A percentile compares a stretch with the other conserved stretches of the same genome.
Conservation (phyloP, 2,797 vertebrate species). For the Argentina silus region DNA sequence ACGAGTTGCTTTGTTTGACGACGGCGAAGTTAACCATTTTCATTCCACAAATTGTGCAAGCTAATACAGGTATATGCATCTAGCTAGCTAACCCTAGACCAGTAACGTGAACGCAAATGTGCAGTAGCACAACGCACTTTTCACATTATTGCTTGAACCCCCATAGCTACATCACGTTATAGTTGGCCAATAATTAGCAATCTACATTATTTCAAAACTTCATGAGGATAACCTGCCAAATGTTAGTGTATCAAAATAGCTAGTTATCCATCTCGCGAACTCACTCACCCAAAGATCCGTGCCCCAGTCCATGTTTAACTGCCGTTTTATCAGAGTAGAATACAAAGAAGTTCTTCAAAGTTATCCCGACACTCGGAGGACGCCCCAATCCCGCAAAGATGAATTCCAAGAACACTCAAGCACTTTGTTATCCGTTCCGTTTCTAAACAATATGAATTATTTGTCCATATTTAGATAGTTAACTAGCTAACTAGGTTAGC, state of each 20-base stretch:
- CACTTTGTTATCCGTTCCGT: background rate
- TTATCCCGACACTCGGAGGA: constrained; percentile 66
- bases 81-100: no score
- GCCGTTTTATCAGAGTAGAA: constrained; percentile 51
- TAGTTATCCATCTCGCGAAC: background rate
- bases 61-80: background rate
- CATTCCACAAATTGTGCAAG: background rate
- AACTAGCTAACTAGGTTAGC: constrained; percentile 8
- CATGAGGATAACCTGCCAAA: background rate
- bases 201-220: background rate
- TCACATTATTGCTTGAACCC: no score
- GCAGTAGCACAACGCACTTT: no score
- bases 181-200: background rate
- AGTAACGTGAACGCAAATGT: no score
- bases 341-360: constrained; percentile 78
- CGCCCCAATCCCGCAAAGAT: constrained; percentile 43
- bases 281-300: constrained; percentile 81
- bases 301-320: constrained; percentile 83
- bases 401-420: constrained; percentile 25
- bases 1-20: background rate
- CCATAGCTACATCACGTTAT: background rate
- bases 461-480: constrained; percentile 24
- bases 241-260: background rate
- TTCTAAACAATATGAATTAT: background rate
- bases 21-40: background rate